These are phyloP conservation scores for Clarias platycephalus DNA, from an alignment of 2,797 vertebrate species.

Conservation along the genomic window DNA sequence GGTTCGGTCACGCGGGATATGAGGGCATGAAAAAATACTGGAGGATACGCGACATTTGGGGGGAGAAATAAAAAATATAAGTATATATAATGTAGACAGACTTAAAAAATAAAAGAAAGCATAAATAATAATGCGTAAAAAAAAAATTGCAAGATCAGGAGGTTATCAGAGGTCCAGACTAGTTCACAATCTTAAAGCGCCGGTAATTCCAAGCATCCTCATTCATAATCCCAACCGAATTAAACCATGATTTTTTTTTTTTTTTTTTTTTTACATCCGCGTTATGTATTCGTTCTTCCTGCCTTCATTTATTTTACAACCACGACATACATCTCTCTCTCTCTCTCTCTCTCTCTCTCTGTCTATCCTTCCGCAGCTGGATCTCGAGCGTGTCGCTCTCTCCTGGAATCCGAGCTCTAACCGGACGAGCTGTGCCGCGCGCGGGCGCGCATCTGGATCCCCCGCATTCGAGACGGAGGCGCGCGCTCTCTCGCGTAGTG, in stretches of 20 bases:
- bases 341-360: conserved; percentile 26
- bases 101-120: conserved; percentile 37
- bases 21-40: conserved; percentile 35
- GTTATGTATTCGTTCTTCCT: background rate
- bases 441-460: conserved; percentile 73
- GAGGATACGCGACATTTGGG: conserved; percentile 30
- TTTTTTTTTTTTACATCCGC: conserved; percentile 39
- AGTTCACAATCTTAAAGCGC: conserved; percentile 59
- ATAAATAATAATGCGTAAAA: conserved; percentile 21
- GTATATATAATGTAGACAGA: background rate
- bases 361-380: conserved; percentile 31
- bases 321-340: conserved; percentile 42
- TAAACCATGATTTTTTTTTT: conserved; percentile 30
- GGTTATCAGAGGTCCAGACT: conserved; percentile 65
- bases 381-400: conserved; percentile 44
- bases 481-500: conserved; percentile 73
- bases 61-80: background rate
- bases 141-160: background rate
- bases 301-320: conserved; percentile 60
- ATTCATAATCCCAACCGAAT: conserved; percentile 72
- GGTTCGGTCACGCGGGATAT: conserved; percentile 49
- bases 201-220: conserved; percentile 75
- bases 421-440: conserved; percentile 56
- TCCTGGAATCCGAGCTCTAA: conserved; percentile 66
- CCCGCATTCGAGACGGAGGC: conserved; percentile 72